These are phyloP conservation scores for Xyrichtys novacula DNA, from an alignment of 2,797 vertebrate species.

Conservation along the genomic window DNA sequence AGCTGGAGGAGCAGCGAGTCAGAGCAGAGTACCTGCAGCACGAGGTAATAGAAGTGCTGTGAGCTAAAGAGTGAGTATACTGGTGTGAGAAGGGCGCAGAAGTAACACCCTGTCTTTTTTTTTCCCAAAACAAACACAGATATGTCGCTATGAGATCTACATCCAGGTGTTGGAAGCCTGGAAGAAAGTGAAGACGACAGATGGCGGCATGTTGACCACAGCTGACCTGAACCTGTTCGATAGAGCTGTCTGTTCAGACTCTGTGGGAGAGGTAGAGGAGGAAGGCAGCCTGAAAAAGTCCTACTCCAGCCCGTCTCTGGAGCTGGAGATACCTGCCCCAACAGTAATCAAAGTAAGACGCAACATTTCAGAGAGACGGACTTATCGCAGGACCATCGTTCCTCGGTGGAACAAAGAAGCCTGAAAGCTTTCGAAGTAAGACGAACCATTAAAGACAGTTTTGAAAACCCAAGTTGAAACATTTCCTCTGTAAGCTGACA, in stretches of 20 bases:
- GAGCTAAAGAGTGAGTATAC: neutral
- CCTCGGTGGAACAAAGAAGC: slow-evolving; percentile 86
- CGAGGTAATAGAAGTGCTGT: slow-evolving; percentile 78
- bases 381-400: slow-evolving; percentile 86
- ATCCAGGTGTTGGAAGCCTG: slow-evolving; percentile 85
- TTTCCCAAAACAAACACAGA: slow-evolving; percentile 72
- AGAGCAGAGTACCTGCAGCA: slow-evolving; percentile 89
- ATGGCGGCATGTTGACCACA: neutral
- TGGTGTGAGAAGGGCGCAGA: neutral
- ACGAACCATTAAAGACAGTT: neutral
- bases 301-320: slow-evolving; percentile 92
- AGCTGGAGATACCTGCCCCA: slow-evolving; percentile 77
- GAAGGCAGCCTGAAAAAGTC: slow-evolving; percentile 85
- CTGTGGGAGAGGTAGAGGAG: slow-evolving; percentile 51
- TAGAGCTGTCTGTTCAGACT: slow-evolving; percentile 67
- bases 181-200: slow-evolving; percentile 52
- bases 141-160: slow-evolving; percentile 89
- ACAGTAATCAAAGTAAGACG: slow-evolving; percentile 80
- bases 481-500: neutral
- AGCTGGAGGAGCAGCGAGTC: slow-evolving; percentile 88
- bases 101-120: slow-evolving; percentile 36
- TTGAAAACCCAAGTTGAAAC: neutral
- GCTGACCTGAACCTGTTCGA: slow-evolving; percentile 84
- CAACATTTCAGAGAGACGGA: slow-evolving; percentile 92
- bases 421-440: slow-evolving; percentile 65